These are phyloP conservation scores for Vireo altiloquus DNA, from an alignment of 2,113 vertebrate genomes.

Conservation along the genomic window DNA sequence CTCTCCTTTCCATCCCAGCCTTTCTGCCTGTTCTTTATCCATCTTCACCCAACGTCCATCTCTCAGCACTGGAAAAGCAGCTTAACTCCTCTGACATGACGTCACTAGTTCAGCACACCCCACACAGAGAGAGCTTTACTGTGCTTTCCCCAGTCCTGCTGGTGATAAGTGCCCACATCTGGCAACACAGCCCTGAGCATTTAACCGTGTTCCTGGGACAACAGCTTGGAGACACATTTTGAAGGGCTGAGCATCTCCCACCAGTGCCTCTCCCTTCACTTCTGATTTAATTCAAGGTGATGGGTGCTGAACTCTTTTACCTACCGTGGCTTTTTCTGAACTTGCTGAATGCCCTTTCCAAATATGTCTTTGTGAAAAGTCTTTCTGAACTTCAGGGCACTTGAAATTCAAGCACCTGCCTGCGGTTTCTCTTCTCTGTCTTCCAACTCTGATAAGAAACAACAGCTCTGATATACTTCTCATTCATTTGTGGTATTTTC, in stretches of 20 bases:
- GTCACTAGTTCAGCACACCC: background rate
- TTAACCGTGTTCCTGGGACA: background rate
- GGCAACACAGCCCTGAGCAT: background rate
- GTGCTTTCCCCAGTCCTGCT: background rate
- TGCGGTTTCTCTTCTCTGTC: background rate
- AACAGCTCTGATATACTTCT: background rate
- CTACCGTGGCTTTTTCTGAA: background rate
- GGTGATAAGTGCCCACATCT: background rate
- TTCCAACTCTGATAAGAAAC: background rate
- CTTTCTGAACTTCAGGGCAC: conserved; percentile 28
- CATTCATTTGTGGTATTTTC: background rate
- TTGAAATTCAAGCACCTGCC: background rate
- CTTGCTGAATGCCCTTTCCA: background rate
- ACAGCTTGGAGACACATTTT: background rate
- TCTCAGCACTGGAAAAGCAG: background rate
- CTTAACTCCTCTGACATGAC: background rate
- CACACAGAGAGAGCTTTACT: accelerated
- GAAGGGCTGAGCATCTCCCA: background rate
- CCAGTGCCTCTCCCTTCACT: background rate
- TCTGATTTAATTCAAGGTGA: conserved; percentile 3
- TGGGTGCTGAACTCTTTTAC: conserved; percentile 22
- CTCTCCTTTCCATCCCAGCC: background rate
- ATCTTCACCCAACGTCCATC: background rate
- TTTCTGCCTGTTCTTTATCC: background rate
- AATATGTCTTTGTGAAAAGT: background rate